Base-by-base conservation (phyloP, 2,113 vertebrate species). In the Origma solitaria region DNA sequence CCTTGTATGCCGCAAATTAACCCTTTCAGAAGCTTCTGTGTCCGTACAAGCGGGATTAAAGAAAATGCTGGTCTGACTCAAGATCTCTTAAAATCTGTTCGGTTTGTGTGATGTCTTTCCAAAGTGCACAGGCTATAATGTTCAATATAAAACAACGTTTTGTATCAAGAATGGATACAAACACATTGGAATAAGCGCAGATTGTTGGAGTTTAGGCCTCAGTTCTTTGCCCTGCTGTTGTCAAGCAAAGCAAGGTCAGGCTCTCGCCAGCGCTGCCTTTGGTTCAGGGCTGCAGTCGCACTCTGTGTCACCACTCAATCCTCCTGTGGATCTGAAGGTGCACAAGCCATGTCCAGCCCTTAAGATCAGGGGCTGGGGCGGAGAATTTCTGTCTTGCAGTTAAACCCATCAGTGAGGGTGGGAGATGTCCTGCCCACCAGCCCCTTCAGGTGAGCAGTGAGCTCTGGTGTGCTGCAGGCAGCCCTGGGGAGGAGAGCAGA, bases 1-100 rank as follows among this genome's bases (percentile, higher is more conserved):
- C 7, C 3, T 10, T 82, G 47, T 38, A 15, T 71, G 47, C 82
- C 86, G 72, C 56, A 93, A 93, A 79, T 96, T 96, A 95, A 94
- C 90, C 79, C 80, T 83, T 94, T 73, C 49, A 12, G 54, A 51
- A 64, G 44, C 44, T 81, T 37, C 56, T 82, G 18, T 58, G 15
- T 66, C 13, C 3, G 17, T 54, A n/a, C 51, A 49, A 64, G 68
- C 56, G 38, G 10, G 22, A 30, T 86, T 86, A 60, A 78, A 49
- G 68, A 54, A 38, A 62, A 42, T 16, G 11, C 35, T 80, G 30
- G 17, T 76, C 37, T 82, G 4, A 42, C 45, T 50, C 19, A 57
- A 30, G 62, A 61, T n/a, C 37, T 85, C 0, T 70, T 62, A 23
- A 80, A 83, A 50, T 5, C 22, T n/a, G 7, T 42, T 42, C 13